Percentiles rank a stretch among this genome's conserved stretches.
phyloP scores from a whole-genome alignment of 2,888 invertebrate genomes.

The Torymus tubicola region DNA sequence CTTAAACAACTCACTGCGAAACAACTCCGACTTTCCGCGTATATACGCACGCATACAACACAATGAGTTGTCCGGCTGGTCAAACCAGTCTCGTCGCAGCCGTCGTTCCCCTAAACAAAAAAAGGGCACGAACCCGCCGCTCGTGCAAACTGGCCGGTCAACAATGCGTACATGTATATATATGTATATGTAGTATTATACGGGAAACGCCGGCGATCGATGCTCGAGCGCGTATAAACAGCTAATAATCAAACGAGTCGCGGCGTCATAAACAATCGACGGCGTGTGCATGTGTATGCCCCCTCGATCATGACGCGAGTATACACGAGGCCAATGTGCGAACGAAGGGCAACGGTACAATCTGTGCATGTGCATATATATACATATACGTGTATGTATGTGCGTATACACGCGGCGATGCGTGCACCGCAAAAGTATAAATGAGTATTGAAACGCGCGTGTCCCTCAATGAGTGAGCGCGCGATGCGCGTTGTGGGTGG shows the following conservation, averaged over 20 bases:
- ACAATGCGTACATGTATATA: constrained; percentile 46
- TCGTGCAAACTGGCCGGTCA: constrained; percentile 31
- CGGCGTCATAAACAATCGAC: constrained; percentile 73
- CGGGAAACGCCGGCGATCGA: constrained; percentile 69
- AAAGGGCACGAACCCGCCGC: too few species aligned
- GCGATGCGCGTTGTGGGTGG: constrained; percentile 3
- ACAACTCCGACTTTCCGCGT: too few species aligned
- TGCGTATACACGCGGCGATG: too few species aligned
- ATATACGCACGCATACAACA: too few species aligned
- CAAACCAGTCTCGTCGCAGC: too few species aligned
- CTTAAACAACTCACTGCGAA: too few species aligned
- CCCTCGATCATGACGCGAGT: not conserved
- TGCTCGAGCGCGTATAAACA: constrained; percentile 70
- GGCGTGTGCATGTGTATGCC: not conserved
- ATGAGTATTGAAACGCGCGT: constrained; percentile 70
- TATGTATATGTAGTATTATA: constrained; percentile 35
- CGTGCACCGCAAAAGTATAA: constrained; percentile 70
- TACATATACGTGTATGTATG: too few species aligned
- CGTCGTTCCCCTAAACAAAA: too few species aligned
- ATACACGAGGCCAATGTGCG: not conserved
- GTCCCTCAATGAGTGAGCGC: not conserved
- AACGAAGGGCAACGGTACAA: too few species aligned
- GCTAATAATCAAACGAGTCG: constrained; percentile 75
- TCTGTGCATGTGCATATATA: too few species aligned
- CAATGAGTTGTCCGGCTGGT: too few species aligned